Conservation (phyloP, 2,113 vertebrate genomes). For the Dicentrarchus labrax region DNA sequence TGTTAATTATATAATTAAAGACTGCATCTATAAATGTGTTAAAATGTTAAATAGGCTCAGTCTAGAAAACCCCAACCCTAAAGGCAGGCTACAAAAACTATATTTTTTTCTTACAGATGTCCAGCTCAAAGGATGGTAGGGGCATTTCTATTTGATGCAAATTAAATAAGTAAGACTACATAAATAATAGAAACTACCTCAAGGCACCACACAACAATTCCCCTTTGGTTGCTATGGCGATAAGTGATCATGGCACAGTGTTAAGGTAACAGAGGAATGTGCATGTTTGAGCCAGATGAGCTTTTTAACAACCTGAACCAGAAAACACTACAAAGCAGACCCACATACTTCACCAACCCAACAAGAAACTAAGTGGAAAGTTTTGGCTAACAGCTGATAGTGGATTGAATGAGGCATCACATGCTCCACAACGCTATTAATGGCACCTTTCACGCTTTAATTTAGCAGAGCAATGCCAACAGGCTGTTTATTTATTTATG, state of each 20-base stretch:
- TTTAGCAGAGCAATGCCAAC: neutral
- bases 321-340: neutral
- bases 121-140: neutral
- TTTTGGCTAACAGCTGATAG: too few relatives aligned
- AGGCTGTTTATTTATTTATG: too few relatives aligned
- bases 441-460: neutral
- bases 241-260: neutral
- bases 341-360: neutral
- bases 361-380: neutral
- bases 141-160: slow-evolving; percentile 2
- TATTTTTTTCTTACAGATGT: slow-evolving; percentile 1
- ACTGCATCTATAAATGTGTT: neutral
- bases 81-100: neutral
- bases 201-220: slow-evolving; percentile 18
- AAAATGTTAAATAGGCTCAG: neutral
- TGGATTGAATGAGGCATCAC: neutral
- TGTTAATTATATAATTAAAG: neutral
- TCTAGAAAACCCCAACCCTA: neutral
- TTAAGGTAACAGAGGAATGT: neutral
- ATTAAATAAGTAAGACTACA: slow-evolving; percentile 29
- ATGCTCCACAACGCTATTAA: neutral
- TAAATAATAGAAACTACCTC: slow-evolving; percentile 47
- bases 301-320: neutral
- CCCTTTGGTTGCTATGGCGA: slow-evolving; percentile 29
- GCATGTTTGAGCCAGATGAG: neutral